A percentile compares a stretch with the other conserved stretches of the same genome.
Evolutionary conservation across 2,797 vertebrate genomes (phyloP).

Genomic region (Tiaroga cobitis): DNA sequence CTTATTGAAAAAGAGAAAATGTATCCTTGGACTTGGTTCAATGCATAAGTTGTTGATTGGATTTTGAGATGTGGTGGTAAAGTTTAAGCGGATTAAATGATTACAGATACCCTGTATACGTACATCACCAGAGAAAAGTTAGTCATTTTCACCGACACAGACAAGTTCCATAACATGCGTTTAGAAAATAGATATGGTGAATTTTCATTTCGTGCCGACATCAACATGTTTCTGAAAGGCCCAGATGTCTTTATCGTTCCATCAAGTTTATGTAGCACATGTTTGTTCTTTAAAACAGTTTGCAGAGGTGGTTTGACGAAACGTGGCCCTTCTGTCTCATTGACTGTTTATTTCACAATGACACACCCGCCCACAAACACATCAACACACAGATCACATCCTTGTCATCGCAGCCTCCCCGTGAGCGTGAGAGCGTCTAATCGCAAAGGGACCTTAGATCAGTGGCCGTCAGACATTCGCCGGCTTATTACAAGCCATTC

Average conservation of each 20-base stretch:
- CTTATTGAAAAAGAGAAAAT: background rate
- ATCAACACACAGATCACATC: slow-evolving; percentile 62
- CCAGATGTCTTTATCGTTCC: background rate
- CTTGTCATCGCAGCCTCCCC: slow-evolving; percentile 52
- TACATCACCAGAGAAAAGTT: background rate
- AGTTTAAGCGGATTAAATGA: background rate
- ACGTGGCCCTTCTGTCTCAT: slow-evolving; percentile 36
- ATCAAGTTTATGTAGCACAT: slow-evolving; percentile 3
- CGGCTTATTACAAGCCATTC: slow-evolving; percentile 75
- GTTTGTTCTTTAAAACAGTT: slow-evolving; percentile 1
- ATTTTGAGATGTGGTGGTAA: background rate
- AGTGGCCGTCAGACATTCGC: slow-evolving; percentile 68
- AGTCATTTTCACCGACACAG: background rate
- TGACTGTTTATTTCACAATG: slow-evolving; percentile 53
- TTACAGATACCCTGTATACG: background rate
- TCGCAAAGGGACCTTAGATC: slow-evolving; percentile 66
- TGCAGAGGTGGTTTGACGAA: slow-evolving; percentile 12
- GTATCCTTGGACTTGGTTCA: background rate
- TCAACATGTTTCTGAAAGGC: background rate
- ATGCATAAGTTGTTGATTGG: background rate
- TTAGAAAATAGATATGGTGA: background rate
- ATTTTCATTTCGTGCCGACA: background rate
- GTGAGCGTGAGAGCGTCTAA: slow-evolving; percentile 62
- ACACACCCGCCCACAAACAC: slow-evolving; percentile 52
- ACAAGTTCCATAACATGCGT: background rate